A percentile compares a stretch with the other conserved stretches of the same genome.
These are phyloP conservation scores for Patella depressa DNA, from an alignment of 2,888 invertebrate species.

Conservation along the genomic window DNA sequence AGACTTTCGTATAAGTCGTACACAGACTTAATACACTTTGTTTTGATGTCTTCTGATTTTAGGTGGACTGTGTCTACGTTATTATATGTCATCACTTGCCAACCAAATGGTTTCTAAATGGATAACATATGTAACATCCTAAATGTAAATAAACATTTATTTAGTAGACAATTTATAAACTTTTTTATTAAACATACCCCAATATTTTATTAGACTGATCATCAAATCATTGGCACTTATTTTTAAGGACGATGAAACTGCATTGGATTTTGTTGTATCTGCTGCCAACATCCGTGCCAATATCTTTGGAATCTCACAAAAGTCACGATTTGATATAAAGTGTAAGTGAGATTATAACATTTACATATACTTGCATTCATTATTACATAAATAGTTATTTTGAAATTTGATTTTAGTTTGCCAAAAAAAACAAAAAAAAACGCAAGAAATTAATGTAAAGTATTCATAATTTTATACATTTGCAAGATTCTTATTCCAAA, in stretches of 20 bases:
- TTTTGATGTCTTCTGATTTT: no score
- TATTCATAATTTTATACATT: no score
- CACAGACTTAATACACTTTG: no score
- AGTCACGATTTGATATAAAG: constrained; percentile 94
- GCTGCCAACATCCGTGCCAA: constrained; percentile 93
- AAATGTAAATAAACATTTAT: background rate
- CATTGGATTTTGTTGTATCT: constrained; percentile 96
- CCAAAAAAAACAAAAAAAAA: no score
- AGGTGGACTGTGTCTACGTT: no score
- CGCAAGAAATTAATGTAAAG: no score
- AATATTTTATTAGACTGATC: background rate
- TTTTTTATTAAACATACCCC: background rate
- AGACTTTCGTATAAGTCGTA: no score
- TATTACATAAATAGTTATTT: no score
- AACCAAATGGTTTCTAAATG: background rate
- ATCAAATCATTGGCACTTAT: constrained; percentile 1
- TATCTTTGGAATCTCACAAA: constrained; percentile 89
- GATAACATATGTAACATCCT: background rate
- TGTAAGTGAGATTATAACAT: constrained; percentile 76
- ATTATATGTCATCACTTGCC: no score
- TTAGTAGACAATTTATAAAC: background rate
- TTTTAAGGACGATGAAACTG: constrained; percentile 83
- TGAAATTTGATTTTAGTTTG: no score
- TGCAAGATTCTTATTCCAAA: no score
- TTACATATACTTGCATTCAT: no score